These are phyloP conservation scores for Xyliphius kryptos DNA, from an alignment of 2,113 vertebrate species.

Conservation along the genomic window DNA sequence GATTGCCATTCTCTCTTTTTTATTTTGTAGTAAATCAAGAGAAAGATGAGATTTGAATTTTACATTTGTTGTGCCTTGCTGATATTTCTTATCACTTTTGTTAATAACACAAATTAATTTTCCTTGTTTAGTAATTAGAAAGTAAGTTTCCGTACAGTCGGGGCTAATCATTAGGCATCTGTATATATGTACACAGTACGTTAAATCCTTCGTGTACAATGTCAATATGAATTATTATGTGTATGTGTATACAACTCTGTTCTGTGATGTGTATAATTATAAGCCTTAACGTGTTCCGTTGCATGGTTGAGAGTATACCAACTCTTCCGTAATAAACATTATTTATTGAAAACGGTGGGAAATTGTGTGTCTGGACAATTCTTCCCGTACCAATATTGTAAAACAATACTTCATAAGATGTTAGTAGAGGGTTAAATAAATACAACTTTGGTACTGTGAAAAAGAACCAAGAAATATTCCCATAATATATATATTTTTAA, in stretches of 20 bases:
- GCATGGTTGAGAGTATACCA: slow-evolving; percentile 81
- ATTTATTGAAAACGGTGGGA: slow-evolving; percentile 73
- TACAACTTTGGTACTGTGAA: too few relatives aligned
- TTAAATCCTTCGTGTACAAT: slow-evolving; percentile 79
- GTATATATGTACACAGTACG: slow-evolving; percentile 81
- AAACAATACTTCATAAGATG: too few relatives aligned
- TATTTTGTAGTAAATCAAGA: slow-evolving; percentile 59
- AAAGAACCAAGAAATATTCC: too few relatives aligned
- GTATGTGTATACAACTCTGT: slow-evolving; percentile 76
- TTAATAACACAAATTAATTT: slow-evolving; percentile 81
- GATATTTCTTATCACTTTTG: slow-evolving; percentile 82
- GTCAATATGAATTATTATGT: slow-evolving; percentile 79
- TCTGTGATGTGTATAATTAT: slow-evolving; percentile 85
- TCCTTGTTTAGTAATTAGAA: slow-evolving; percentile 60
- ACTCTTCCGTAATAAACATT: slow-evolving; percentile 82
- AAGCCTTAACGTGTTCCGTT: slow-evolving; percentile 85
- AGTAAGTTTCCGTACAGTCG: slow-evolving; percentile 61
- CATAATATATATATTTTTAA: too few relatives aligned
- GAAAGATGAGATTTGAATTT: slow-evolving; percentile 56
- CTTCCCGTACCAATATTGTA: too few relatives aligned
- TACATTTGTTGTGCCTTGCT: slow-evolving; percentile 91
- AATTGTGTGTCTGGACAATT: too few relatives aligned
- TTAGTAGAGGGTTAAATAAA: too few relatives aligned
- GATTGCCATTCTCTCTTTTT: slow-evolving; percentile 65
- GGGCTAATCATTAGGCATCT: slow-evolving; percentile 77